Evolutionary conservation across 2,113 vertebrate genomes (phyloP).

Genomic region (Amblyornis subalaris): DNA sequence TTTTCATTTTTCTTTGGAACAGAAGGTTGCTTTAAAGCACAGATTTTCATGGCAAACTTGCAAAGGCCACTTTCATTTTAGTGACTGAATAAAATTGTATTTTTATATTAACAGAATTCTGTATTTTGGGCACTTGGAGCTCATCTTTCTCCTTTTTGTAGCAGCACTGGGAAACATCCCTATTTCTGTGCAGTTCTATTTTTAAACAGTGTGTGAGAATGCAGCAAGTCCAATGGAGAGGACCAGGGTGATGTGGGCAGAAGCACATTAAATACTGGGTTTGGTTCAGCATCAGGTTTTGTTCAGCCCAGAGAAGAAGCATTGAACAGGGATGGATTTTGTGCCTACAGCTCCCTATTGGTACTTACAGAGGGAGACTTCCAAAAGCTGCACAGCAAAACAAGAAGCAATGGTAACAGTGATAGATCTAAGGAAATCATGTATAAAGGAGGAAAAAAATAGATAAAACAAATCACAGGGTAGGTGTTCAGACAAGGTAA

Average conservation of each 20-base stretch:
- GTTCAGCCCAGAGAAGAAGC: neutral
- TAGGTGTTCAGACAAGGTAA: neutral
- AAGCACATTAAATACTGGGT: neutral
- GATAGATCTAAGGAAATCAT: neutral
- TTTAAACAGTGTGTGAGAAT: neutral
- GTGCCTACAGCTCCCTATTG: neutral
- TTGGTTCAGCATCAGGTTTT: neutral
- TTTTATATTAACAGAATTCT: neutral
- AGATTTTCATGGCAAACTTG: neutral
- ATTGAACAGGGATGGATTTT: rapidly evolving
- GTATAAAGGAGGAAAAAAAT: neutral
- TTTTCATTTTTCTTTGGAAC: neutral
- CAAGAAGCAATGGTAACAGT: neutral
- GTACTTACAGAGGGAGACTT: neutral
- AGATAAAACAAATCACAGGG: neutral
- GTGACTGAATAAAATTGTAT: neutral
- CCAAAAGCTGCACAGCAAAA: neutral
- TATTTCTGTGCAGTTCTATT: neutral
- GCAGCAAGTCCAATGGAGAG: neutral
- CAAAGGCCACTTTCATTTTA: neutral
- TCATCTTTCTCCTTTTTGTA: neutral
- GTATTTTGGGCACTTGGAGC: neutral
- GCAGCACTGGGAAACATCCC: neutral
- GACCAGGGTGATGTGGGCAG: neutral
- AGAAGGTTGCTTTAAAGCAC: neutral